Evolutionary conservation across 2,888 invertebrate species (phyloP).

Genomic region (Ecdyonurus torrentis): DNA sequence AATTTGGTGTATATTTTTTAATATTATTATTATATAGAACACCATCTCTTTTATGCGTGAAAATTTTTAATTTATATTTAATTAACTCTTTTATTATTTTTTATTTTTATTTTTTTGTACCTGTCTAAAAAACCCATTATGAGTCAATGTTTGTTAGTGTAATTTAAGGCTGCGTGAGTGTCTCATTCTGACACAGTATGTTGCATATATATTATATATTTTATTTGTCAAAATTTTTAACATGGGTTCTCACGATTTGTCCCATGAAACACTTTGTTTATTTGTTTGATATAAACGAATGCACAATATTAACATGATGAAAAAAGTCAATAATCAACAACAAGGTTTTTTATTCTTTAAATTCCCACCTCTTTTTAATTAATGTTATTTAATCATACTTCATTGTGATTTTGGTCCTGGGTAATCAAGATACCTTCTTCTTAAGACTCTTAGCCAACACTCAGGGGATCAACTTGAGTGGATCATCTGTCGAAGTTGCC

Average conservation of each 20-base stretch:
- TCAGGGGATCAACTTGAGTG: not conserved
- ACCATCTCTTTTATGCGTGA: not conserved
- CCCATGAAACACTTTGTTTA: not conserved
- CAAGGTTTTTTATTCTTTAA: too few relatives aligned
- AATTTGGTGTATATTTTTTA: not conserved
- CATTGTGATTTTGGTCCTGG: not conserved
- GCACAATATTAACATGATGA: too few relatives aligned
- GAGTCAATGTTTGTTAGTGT: not conserved
- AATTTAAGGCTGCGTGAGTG: not conserved
- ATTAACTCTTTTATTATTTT: not conserved
- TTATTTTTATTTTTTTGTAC: not conserved
- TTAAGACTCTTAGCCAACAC: too few relatives aligned
- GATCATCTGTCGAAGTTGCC: not conserved
- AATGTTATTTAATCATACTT: not conserved
- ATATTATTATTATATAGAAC: too few relatives aligned
- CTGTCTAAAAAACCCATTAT: not conserved
- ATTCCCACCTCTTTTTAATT: too few relatives aligned
- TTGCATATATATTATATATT: too few relatives aligned
- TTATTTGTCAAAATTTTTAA: too few relatives aligned
- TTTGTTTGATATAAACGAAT: not conserved
- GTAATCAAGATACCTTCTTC: not conserved
- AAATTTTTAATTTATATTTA: not conserved
- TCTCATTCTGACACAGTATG: not conserved
- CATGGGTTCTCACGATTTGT: not conserved
- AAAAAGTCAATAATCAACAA: too few relatives aligned